Conservation (phyloP, 1,140 invertebrate species). For the Bombus huntii region DNA sequence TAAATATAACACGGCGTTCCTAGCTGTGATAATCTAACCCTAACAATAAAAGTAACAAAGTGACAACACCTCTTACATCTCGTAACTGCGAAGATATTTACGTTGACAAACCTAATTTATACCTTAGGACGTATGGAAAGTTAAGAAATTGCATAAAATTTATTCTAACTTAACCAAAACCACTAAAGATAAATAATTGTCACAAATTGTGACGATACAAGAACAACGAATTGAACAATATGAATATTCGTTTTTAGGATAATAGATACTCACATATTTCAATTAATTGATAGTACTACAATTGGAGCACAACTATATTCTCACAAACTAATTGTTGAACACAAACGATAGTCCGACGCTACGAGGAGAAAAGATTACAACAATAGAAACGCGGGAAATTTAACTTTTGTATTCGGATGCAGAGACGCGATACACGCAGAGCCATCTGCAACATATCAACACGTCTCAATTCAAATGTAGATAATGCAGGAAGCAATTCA, state of each 20-base stretch:
- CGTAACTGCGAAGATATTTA: too few relatives aligned
- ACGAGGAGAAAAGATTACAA: neutral
- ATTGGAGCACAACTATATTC: neutral
- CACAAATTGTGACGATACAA: neutral
- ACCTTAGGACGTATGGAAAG: neutral
- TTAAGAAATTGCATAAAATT: neutral
- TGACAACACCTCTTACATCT: neutral
- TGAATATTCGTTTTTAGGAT: neutral
- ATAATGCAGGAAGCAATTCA: neutral
- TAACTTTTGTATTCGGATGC: neutral
- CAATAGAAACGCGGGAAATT: neutral
- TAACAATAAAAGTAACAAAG: neutral
- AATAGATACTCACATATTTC: neutral
- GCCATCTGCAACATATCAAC: neutral
- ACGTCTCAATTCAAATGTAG: neutral
- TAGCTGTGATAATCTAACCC: neutral
- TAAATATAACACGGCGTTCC: neutral
- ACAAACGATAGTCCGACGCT: neutral
- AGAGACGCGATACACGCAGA: neutral
- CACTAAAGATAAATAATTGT: neutral
- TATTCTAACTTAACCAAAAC: neutral
- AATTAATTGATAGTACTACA: neutral
- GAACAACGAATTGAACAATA: neutral
- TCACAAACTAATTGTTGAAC: neutral
- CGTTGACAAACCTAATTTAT: neutral